Conservation (phyloP, 2,797 vertebrate species). For the Enteromius thamalakanensis region DNA sequence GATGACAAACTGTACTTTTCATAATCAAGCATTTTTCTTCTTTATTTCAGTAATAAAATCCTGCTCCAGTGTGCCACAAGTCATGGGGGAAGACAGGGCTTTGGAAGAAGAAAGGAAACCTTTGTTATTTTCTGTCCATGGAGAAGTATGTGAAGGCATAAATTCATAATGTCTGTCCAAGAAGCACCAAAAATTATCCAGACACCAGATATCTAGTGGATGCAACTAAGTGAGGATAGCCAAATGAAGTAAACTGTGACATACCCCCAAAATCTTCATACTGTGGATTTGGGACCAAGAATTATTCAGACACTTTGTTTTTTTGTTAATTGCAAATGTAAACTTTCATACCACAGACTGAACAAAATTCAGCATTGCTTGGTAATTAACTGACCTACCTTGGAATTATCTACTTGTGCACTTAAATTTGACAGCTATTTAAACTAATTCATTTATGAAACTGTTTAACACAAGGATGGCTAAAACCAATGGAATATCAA, state of each 20-base stretch:
- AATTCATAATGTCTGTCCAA: slow-evolving; percentile 8
- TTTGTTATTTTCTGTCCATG: neutral
- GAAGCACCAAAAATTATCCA: neutral
- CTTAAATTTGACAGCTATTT: neutral
- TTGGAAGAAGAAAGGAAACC: neutral
- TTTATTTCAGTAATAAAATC: slow-evolving; percentile 33
- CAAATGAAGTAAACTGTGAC: neutral
- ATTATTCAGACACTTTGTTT: neutral
- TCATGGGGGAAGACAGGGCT: neutral
- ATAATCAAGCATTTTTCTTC: slow-evolving; percentile 38
- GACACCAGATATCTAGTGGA: neutral
- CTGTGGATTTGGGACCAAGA: neutral
- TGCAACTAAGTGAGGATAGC: neutral
- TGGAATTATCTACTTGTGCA: neutral
- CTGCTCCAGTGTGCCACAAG: slow-evolving; percentile 14
- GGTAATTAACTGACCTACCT: neutral
- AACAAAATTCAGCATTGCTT: neutral
- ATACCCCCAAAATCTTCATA: neutral
- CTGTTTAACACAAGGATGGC: neutral
- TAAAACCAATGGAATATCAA: neutral
- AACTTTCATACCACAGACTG: neutral
- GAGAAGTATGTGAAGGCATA: slow-evolving; percentile 17
- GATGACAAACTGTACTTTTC: slow-evolving; percentile 18
- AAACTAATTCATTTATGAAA: neutral
- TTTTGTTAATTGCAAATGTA: neutral